Percentiles rank a stretch among this genome's conserved stretches.
Evolutionary conservation across 2,888 invertebrate species (phyloP).

Genomic region (Lepeophtheirus nordmannii): DNA sequence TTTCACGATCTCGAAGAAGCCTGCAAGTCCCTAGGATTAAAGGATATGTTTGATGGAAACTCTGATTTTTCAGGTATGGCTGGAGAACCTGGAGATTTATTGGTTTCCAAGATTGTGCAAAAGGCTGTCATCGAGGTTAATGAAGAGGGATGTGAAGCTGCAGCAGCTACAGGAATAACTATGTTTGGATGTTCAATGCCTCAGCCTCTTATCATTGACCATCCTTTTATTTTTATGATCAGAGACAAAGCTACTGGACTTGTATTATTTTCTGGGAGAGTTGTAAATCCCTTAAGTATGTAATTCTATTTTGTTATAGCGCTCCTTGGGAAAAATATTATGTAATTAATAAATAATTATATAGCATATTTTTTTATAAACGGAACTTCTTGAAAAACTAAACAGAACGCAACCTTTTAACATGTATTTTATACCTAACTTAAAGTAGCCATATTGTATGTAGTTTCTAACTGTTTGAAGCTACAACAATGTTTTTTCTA

Average conservation of each 20-base stretch:
- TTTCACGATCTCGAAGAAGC: constrained; percentile 47
- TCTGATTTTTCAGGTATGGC: constrained; percentile 36
- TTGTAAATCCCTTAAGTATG: not conserved
- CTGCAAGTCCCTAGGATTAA: constrained; percentile 52
- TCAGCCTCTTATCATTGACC: not conserved
- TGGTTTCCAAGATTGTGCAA: constrained; percentile 56
- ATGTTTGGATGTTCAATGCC: not conserved
- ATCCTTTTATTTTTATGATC: constrained; percentile 20
- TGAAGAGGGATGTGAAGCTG: constrained; percentile 71
- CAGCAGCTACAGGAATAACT: constrained; percentile 57
- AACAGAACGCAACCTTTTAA: too few relatives aligned
- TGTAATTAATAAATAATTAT: too few relatives aligned
- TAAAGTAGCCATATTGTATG: too few relatives aligned
- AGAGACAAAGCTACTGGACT: constrained; percentile 14
- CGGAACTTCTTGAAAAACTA: too few relatives aligned
- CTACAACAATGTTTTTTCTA: too few relatives aligned
- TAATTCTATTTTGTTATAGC: too few relatives aligned
- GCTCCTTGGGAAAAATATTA: too few relatives aligned
- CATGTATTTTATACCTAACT: too few relatives aligned
- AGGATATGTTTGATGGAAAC: constrained; percentile 29
- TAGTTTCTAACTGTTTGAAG: too few relatives aligned
- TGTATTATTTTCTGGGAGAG: constrained; percentile 14
- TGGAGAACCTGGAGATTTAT: constrained; percentile 36
- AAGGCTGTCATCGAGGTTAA: constrained; percentile 64
- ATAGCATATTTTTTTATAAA: too few relatives aligned